Evolutionary conservation across 2,113 vertebrate genomes (phyloP).

Genomic region (Neopipo cinnamomea): DNA sequence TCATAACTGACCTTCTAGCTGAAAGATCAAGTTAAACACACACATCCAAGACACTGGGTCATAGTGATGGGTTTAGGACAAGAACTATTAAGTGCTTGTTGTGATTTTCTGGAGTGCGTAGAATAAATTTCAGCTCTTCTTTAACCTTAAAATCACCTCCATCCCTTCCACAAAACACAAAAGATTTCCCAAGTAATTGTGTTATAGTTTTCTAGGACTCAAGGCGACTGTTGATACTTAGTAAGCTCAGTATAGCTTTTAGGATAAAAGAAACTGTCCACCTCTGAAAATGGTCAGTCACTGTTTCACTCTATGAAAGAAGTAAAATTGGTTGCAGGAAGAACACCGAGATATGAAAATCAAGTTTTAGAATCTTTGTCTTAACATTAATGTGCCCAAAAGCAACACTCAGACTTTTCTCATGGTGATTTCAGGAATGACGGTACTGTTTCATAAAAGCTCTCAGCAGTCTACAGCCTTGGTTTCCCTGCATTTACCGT

Average conservation of each 20-base stretch:
- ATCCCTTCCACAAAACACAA: neutral
- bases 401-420: neutral
- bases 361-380: neutral
- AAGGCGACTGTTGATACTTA: neutral
- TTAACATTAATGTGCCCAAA: neutral
- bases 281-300: neutral
- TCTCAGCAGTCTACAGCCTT: neutral
- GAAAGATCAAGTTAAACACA: neutral
- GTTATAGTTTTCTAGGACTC: neutral
- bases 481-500: neutral
- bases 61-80: neutral
- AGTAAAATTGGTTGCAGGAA: neutral
- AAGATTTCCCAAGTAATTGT: neutral
- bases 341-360: neutral
- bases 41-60: neutral
- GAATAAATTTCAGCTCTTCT: neutral
- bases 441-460: neutral
- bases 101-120: neutral
- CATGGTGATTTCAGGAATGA: neutral
- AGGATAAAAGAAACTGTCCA: neutral
- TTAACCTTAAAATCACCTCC: neutral
- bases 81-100: neutral
- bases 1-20: neutral
- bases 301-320: neutral
- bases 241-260: neutral